Base-by-base conservation (phyloP, 2,113 vertebrate genomes). In the Glaucomys volans region DNA sequence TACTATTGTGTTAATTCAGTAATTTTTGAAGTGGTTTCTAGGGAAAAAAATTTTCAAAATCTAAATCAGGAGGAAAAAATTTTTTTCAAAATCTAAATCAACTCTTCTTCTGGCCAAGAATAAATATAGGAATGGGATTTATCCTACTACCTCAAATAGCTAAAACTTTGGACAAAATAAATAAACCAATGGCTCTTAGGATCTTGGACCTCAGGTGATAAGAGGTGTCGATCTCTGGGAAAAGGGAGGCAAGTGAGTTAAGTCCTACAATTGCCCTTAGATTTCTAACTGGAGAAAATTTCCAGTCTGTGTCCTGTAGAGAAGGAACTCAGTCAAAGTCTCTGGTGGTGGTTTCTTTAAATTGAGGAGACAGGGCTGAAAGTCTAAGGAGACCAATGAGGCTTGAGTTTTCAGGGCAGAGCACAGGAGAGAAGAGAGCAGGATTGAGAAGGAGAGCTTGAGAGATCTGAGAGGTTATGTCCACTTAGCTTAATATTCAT, bases 71-170 rank as follows among this genome's bases (percentile, higher is more conserved):
- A 66, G 77, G 59, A 69, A 88, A 50, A 76, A 28, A 92, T 1
- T 30, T 66, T 88, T 92, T 87, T 88, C 18, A 82, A 77, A 66
- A 71, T 77, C 62, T 28, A 93, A 64, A 62, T 62, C 35, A 89
- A 62, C n/a, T 76, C 54, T 81, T 87, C 2, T 76, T 93, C 42
- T 24, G 62, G n/a, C 22, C 62, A 89, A 93, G 79, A 83, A 79
- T 71, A 84, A 22, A 62, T 77, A 93, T 37, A 37, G 62, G 47
- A 44, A 52, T 12, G 82, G 11, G 69, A 92, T 95, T 88, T 87
- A 91, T 86, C 30, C 8, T 87, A 37, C 32, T 66, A 14, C 44
- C 22, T 80, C 66, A 66, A 87, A 86, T 30, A 87, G 66, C 44
- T 81, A 42, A 85, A 28, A 85, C 28, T 85, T 13, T 91, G 50